These are phyloP conservation scores for Drosophila ironensis DNA, from an alignment of 1,140 invertebrate genomes.

Conservation along the genomic window DNA sequence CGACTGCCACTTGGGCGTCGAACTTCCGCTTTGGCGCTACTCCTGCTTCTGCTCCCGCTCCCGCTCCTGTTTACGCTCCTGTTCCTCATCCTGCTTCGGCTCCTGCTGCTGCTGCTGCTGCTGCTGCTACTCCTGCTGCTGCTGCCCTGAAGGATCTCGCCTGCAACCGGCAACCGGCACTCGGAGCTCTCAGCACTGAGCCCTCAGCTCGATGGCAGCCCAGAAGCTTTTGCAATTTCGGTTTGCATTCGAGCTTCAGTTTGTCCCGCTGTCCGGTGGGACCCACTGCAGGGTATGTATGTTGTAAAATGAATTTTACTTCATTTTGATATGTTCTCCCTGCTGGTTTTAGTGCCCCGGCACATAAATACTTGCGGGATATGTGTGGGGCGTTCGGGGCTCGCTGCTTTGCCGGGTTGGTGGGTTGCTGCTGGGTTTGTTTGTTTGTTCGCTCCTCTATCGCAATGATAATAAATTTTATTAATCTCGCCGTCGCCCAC, in stretches of 20 bases:
- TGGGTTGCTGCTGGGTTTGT: not conserved
- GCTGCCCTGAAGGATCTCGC: conserved; percentile 40
- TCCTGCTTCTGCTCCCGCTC: not conserved
- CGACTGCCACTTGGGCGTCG: conserved; percentile 78
- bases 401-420: too few species aligned
- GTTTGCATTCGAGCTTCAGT: conserved; percentile 36
- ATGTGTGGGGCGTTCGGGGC: conserved; percentile 49
- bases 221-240: conserved; percentile 69
- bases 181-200: conserved; percentile 6
- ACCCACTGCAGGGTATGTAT: too few species aligned
- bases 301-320: conserved; percentile 79
- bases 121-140: not conserved
- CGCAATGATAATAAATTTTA: conserved; percentile 79
- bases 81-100: not conserved
- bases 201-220: conserved; percentile 53
- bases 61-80: not conserved
- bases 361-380: conserved; percentile 65
- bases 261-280: conserved; percentile 20
- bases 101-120: too few species aligned
- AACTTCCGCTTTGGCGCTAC: conserved; percentile 59
- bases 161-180: not conserved
- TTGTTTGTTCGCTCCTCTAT: conserved; percentile 58
- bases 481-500: conserved; percentile 67
- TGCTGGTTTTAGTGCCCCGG: conserved; percentile 45
- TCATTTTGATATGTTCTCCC: conserved; percentile 80